Conservation (phyloP, 2,888 invertebrate genomes). For the Xestia c-nigrum region DNA sequence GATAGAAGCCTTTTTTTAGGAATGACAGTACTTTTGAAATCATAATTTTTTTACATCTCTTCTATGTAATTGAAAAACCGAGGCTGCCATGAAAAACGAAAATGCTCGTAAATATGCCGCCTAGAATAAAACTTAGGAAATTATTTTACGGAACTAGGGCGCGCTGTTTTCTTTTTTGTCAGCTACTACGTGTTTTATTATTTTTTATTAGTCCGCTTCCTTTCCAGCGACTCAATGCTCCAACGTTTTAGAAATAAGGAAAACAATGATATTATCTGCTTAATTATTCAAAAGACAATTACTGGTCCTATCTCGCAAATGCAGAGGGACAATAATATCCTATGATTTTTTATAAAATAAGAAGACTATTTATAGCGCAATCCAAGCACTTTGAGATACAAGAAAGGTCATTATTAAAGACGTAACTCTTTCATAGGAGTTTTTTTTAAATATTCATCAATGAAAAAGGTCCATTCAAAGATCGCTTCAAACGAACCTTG, state of each 20-base stretch:
- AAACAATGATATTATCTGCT: constrained; percentile 6
- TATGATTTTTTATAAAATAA: constrained; percentile 3
- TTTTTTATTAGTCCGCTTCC: neutral
- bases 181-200: constrained; percentile 1
- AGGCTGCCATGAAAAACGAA: neutral
- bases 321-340: neutral
- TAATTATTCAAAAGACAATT: constrained; percentile 16
- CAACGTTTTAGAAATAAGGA: neutral
- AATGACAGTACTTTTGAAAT: neutral
- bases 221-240: neutral
- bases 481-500: constrained; percentile 38
- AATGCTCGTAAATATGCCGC: neutral
- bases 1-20: neutral
- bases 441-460: constrained; percentile 13
- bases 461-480: constrained; percentile 37
- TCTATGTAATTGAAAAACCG: neutral
- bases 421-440: constrained; percentile 2
- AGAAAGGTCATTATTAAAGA: constrained; percentile 17
- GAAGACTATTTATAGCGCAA: neutral
- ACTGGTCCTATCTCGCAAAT: neutral
- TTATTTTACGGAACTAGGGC: constrained; percentile 12
- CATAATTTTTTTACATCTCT: neutral
- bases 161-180: constrained; percentile 9
- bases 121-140: neutral
- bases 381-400: neutral